These are phyloP conservation scores for Phthorimaea operculella DNA, from an alignment of 1,140 invertebrate genomes.

Conservation along the genomic window DNA sequence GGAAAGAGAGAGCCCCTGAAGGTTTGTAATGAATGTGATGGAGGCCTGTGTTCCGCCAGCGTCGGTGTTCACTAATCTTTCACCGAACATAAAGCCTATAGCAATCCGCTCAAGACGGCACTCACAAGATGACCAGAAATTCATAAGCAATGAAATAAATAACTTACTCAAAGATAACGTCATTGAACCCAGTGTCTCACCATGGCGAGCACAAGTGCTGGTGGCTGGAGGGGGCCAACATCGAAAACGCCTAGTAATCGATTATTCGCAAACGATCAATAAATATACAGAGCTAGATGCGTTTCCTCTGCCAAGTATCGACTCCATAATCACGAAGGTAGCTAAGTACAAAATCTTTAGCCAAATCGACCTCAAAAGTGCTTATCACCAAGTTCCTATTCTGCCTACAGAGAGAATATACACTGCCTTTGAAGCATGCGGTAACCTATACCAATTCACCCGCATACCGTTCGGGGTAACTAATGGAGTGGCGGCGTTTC, in stretches of 20 bases:
- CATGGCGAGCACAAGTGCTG: slow-evolving; percentile 25
- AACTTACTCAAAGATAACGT: slow-evolving; percentile 16
- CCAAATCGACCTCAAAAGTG: background rate
- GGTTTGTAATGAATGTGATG: slow-evolving; percentile 10
- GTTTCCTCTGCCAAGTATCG: slow-evolving; percentile 16
- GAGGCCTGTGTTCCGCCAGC: slow-evolving; percentile 18
- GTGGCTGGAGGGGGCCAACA: slow-evolving; percentile 13
- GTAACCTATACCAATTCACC: slow-evolving; percentile 18
- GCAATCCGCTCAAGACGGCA: slow-evolving; percentile 18
- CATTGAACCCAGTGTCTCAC: slow-evolving; percentile 20
- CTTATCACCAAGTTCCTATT: too few relatives aligned
- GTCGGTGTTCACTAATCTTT: slow-evolving; percentile 16
- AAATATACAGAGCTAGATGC: slow-evolving; percentile 18
- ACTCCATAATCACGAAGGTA: slow-evolving; percentile 7
- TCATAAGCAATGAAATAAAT: slow-evolving; percentile 16
- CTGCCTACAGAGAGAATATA: too few relatives aligned
- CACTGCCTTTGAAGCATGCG: too few relatives aligned
- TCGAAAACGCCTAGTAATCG: slow-evolving; percentile 22
- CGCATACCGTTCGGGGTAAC: slow-evolving; percentile 20
- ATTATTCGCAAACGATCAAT: slow-evolving; percentile 27
- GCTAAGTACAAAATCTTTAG: slow-evolving; percentile 7
- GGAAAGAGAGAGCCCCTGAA: too few relatives aligned
- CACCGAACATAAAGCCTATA: slow-evolving; percentile 12
- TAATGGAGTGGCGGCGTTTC: slow-evolving; percentile 22
- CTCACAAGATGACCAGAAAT: slow-evolving; percentile 12